Conservation (phyloP, 2,113 vertebrate species). For the Actenoides lindsayi region DNA sequence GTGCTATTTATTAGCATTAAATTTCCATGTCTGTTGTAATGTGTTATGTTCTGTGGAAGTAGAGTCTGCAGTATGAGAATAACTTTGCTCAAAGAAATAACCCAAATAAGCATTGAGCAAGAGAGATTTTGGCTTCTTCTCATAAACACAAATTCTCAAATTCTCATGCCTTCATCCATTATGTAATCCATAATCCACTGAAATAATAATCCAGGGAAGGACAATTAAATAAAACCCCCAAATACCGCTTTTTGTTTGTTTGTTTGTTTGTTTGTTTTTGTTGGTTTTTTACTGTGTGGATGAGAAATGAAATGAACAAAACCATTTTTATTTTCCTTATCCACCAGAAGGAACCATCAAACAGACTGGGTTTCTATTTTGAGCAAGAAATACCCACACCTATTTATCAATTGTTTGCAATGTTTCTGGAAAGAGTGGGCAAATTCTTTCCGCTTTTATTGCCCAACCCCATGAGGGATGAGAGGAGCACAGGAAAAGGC, state of each 20-base stretch:
- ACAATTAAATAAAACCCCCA: neutral
- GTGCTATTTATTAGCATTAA: neutral
- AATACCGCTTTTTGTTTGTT: neutral
- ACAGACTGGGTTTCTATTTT: neutral
- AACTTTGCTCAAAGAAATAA: neutral
- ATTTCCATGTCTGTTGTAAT: neutral
- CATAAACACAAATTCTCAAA: neutral
- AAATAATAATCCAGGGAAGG: neutral
- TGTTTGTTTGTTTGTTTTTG: neutral
- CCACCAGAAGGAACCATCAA: neutral
- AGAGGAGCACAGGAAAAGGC: neutral
- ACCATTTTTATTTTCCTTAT: neutral
- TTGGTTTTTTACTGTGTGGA: neutral
- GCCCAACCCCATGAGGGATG: accelerated
- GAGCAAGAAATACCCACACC: neutral
- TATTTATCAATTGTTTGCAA: neutral
- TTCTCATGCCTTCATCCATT: neutral
- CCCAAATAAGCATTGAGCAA: neutral
- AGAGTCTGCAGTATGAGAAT: neutral
- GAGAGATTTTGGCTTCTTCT: neutral
- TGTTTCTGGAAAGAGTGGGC: neutral
- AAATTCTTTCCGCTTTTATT: neutral
- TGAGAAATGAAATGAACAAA: neutral
- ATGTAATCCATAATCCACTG: neutral
- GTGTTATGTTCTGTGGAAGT: neutral